Conservation (phyloP, 2,113 vertebrate species). For the Labeo rohita region DNA sequence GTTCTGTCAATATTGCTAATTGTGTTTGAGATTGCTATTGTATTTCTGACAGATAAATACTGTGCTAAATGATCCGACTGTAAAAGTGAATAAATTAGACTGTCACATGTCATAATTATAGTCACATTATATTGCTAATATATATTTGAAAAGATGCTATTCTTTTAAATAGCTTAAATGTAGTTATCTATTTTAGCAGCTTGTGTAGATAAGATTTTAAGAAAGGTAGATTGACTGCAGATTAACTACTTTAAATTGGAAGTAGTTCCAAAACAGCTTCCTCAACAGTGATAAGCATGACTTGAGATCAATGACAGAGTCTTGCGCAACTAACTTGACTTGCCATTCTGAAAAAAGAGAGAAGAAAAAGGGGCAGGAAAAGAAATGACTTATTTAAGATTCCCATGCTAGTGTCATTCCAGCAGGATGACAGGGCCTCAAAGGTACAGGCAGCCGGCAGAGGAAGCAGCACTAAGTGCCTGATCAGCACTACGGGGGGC, state of each 20-base stretch:
- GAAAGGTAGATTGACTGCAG: background rate
- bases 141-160: background rate
- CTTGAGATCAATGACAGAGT: background rate
- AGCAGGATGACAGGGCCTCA: slow-evolving; percentile 4
- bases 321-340: slow-evolving; percentile 15
- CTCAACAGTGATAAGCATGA: background rate
- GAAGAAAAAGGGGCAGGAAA: background rate
- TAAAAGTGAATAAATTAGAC: background rate
- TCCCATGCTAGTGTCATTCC: background rate
- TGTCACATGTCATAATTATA: background rate
- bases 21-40: background rate
- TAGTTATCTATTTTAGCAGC: background rate
- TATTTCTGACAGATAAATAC: background rate
- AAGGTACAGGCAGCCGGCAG: slow-evolving; percentile 29
- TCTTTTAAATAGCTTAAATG: background rate
- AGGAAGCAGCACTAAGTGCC: slow-evolving; percentile 49
- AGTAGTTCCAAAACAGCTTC: background rate
- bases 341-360: background rate
- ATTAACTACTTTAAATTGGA: background rate
- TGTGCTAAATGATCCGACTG: background rate
- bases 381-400: slow-evolving; percentile 13
- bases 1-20: no score
- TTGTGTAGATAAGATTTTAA: background rate
- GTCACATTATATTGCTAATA: background rate
- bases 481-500: slow-evolving; percentile 43